Evolutionary conservation across 2,888 invertebrate species (phyloP).

Genomic region (Plebejus argus): DNA sequence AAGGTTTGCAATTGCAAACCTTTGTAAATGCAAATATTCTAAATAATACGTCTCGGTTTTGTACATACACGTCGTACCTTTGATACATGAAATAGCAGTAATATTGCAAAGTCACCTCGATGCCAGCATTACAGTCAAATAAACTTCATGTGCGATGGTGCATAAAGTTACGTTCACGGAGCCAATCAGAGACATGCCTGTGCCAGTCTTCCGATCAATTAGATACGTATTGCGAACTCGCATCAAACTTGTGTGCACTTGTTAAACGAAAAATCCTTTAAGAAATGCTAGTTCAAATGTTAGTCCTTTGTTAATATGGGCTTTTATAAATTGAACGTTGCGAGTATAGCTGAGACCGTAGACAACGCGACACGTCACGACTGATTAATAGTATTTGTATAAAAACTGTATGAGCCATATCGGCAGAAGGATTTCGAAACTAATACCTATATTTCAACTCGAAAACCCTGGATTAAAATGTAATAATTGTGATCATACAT

Average conservation of each 20-base stretch:
- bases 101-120: not conserved
- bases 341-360: not conserved
- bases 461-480: not conserved
- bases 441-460: not conserved
- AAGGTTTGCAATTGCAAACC: too few species aligned
- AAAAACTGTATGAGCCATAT: not conserved
- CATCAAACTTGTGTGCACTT: not conserved
- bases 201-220: conserved; percentile 23
- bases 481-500: too few species aligned
- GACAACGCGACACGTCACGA: too few species aligned
- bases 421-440: not conserved
- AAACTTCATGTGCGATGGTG: conserved; percentile 6
- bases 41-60: too few species aligned
- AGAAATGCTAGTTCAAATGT: not conserved
- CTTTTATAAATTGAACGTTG: not conserved
- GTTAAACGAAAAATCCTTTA: not conserved
- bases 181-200: conserved; percentile 23
- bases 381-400: not conserved
- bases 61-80: too few species aligned
- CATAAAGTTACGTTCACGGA: conserved; percentile 8
- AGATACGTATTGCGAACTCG: not conserved
- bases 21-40: too few species aligned
- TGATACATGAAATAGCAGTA: not conserved
- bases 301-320: too few species aligned
- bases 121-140: conserved; percentile 6